Base-by-base conservation (phyloP, 2,113 vertebrate genomes). In the Tupaia chinensis region DNA sequence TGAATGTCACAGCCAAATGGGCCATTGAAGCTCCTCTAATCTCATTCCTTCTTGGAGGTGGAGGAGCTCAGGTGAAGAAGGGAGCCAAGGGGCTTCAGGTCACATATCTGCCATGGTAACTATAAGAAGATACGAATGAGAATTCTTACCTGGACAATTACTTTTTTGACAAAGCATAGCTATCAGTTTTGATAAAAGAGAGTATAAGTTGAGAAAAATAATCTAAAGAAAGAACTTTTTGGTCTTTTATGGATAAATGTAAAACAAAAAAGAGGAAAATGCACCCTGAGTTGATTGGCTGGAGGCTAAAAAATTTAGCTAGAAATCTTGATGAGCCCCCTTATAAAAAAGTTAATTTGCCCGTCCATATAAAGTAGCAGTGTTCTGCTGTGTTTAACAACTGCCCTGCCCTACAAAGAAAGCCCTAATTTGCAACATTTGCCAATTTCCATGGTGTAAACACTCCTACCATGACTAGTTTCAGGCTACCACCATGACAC, bases 251-350 rank as follows among this genome's bases (percentile, higher is more conserved):
- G 69, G 19, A 9, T 56, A 79, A 61, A 54, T 4, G 9, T 61
- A 16, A 83, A 34, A 89, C 61, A 44, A 83, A 70, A 10, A 72
- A 65, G 11, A 56, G 20, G 60, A 32, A 90, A 60, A 73, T 17
- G 29, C 69, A 84, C 11, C 27, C 44, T 85, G 0, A 9, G 27
- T 23, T 77, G 65, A 22, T 60, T 74, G 87, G 25, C 56, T 74
- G 23, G 23, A 66, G 56, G 53, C 72, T 53, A 44, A 58, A 86
- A 86, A 70, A 34, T 88, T 58, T 72, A 85, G 23, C 3, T 63
- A 19, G 0, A 5, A 3, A 53, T 54, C 10, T 82, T 58, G 1
- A 9, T 23, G 3, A 53, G 16, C 2, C 23, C 27, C 29, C 7
- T 15, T 19, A 8, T 27, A 65, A 72, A 66, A 69, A 7, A 23